Evolutionary conservation across 2,888 invertebrate genomes (phyloP), one percentile per base, ranked within the genome.

Genomic region (Rhogogaster chlorosoma): DNA sequence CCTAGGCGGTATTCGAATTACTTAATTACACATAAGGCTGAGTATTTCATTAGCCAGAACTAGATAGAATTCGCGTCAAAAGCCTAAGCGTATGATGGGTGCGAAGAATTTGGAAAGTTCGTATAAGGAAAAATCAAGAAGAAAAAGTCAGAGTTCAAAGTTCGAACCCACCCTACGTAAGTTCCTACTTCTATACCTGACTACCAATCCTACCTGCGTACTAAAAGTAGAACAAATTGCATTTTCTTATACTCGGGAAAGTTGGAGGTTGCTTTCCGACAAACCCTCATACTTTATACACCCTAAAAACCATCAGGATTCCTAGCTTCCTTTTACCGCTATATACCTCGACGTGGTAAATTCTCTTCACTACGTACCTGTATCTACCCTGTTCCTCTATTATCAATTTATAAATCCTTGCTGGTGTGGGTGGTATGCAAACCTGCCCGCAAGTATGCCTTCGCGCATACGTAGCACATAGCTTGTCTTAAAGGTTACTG

Each of bases 161-260:
- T 61, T 61, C 26, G 26, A 9, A 61, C 61, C 6, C 10, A 61
- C 4, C 4, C 22, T 61, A 61, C 12, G 26, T 61, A 61, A 53
- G 53, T 53, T 53, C 10, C n/a, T 61, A 26, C 3, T 26, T 22
- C 22, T 61, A 61, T 61, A 61, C n/a, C 49, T 53, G 6, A n/a
- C 53, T 53, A 53, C 53, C 53, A 53, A 53, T 53, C 53, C 53
- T 53, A 53, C 18, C 53, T 53, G 61, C 26, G 26, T 61, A 61
- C 61, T 61, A 61, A 61, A 61, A 61, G 61, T 61, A 22, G 61
- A 61, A 29, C 26, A 61, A 61, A 61, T 61, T 61, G 61, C 61
- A 61, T 61, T 61, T 61, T 61, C 26, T n/a, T n/a, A n/a, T 61
- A 61, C 61, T 61, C 26, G n/a, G 53, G n/a, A 53, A 53, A 53